Evolutionary conservation across 2,888 invertebrate genomes (phyloP), one percentile per base, ranked within the genome.

Genomic region (Ethmia dodecea): DNA sequence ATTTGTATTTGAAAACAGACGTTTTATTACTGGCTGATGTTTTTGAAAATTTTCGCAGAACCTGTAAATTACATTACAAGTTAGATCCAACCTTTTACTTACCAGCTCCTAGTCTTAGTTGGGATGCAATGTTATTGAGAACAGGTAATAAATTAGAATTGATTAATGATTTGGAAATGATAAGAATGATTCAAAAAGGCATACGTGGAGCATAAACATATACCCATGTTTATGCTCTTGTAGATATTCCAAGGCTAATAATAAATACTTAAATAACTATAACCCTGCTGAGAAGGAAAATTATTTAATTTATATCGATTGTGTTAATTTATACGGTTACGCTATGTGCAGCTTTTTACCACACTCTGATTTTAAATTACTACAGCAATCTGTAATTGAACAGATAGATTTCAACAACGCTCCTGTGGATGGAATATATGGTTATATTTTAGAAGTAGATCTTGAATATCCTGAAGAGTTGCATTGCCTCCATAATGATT

Each of bases 281-380:
- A 39, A 59, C 36, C 24, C 18, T 4, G 13, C 20, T 12, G 10
- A 47, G 41, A 22, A 28, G 13, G 28, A 31, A 4, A 43, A 26
- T 15, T 60, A 43, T 37, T 25, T 67, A n/a, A 30, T 52, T 13
- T 60, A 59, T 34, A 41, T 55, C 3, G 60, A 62, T 41, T 45
- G 49, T 13, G 59, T 60, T 34, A 67, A 63, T 43, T 37, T 60
- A 14, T 64, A 61, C 35, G 59, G 58, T 3, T 49, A 36, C 31
- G 42, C 45, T 12, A 43, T 47, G 47, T 40, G 31, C 9, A 33
- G 41, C 16, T 32, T 38, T 8, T 13, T 45, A 13, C 45, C 48
- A n/a, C 20, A 12, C 3, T 11, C 27, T 13, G 27, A 27, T 27
- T 27, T 27, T 13, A 27, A 27, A 9, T 13, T 27, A 6, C 3